Conservation (phyloP, 2,888 invertebrate genomes). For the Mechanitis messenoides region DNA sequence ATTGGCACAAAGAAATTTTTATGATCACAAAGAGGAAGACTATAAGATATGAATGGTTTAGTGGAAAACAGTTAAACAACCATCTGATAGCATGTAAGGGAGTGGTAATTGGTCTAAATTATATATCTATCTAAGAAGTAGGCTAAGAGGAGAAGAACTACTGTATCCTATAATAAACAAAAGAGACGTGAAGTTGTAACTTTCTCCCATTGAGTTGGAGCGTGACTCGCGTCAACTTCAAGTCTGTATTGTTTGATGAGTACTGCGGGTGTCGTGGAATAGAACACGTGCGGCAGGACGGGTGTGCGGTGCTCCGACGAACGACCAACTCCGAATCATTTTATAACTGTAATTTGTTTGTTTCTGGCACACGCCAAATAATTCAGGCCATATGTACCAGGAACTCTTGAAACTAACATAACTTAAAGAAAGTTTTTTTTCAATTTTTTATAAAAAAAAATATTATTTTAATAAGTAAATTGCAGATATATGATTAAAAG, state of each 20-base stretch:
- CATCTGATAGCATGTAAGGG: too few species aligned
- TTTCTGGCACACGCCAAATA: neutral
- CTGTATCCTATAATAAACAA: neutral
- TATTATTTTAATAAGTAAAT: too few species aligned
- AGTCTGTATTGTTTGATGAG: constrained; percentile 12
- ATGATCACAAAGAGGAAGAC: too few species aligned
- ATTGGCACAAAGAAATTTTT: too few species aligned
- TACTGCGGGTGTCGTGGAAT: constrained; percentile 64
- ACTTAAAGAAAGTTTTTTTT: too few species aligned
- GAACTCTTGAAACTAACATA: too few species aligned
- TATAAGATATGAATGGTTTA: too few species aligned
- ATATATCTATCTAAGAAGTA: neutral
- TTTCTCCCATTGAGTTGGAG: neutral
- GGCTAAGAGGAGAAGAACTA: neutral
- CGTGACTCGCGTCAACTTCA: constrained; percentile 1
- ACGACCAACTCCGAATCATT: constrained; percentile 12
- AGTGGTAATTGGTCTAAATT: neutral
- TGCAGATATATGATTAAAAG: too few species aligned
- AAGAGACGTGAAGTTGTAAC: constrained; percentile 4
- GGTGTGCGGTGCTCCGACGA: constrained; percentile 62
- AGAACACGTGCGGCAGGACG: constrained; percentile 73
- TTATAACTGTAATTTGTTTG: constrained; percentile 36
- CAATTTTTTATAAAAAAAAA: too few species aligned
- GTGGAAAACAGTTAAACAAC: too few species aligned
- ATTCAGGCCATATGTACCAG: too few species aligned